Evolutionary conservation across 2,888 invertebrate genomes (phyloP).

Genomic region (Mimachlamys varia): DNA sequence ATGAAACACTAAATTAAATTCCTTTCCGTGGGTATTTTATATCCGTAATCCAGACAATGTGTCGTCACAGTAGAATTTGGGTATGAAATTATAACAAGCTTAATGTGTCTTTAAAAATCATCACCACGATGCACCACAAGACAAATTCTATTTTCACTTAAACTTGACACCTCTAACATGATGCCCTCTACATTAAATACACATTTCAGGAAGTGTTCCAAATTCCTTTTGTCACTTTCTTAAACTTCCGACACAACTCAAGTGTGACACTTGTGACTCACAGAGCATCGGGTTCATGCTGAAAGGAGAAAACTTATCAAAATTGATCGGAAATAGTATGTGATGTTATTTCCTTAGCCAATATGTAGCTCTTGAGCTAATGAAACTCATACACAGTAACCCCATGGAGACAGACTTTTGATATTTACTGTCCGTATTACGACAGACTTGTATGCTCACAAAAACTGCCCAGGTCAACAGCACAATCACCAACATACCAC

Average conservation of each 20-base stretch:
- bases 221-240: neutral
- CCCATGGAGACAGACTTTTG: too few species aligned
- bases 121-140: neutral
- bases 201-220: neutral
- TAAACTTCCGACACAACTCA: neutral
- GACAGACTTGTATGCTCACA: too few species aligned
- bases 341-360: neutral
- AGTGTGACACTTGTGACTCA: neutral
- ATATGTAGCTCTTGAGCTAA: neutral
- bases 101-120: neutral
- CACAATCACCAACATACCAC: too few species aligned
- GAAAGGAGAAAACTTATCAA: neutral
- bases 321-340: neutral
- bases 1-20: too few species aligned
- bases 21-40: too few species aligned
- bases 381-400: neutral
- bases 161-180: neutral
- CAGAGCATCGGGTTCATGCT: neutral
- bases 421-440: too few species aligned
- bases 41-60: too few species aligned
- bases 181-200: neutral
- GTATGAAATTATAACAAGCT: too few species aligned
- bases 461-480: too few species aligned
- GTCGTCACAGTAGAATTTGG: too few species aligned
- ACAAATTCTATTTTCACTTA: neutral